Base-by-base conservation (phyloP, 2,113 vertebrate genomes). In the Corydoras sp. region DNA sequence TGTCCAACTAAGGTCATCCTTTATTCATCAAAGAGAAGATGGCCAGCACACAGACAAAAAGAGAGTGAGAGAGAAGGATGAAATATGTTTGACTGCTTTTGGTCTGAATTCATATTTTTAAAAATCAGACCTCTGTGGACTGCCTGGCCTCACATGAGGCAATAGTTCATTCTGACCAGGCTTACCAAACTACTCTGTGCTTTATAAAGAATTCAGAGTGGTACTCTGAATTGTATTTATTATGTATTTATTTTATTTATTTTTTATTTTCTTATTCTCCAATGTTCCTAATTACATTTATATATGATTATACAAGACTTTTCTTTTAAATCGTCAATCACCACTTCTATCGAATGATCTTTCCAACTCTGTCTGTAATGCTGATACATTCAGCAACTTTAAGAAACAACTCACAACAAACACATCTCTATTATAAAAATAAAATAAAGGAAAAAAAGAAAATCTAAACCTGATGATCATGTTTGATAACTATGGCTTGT, bases 11-110 rank as follows among this genome's bases (percentile, higher is more conserved):
- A 75, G 69, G 71, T 76, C 69, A 79, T 76, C 61, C 70, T 79
- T 79, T 79, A 79, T 79, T 75, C 70, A 76, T 79, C 77, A 69
- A 79, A 76, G 55, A 75, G 72, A 75, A 50, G 63, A 60, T 72
- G 55, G 62, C 35, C 12, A 68, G 73, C 73, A 60, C 43, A 69
- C 11, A 59, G 65, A 65, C 31, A 50, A 48, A 48, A 72, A 59
- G 63, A 29, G 1, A 66, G 15, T 29, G 49, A 31, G 51, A 67
- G 5, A 50, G 72, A 10, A 61, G 65, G 70, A 59, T 73, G 62
- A 68, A 54, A 68, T 58, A 61, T 51, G 31, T 76, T 59, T 35
- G 61, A 65, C 50, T 49, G 60, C 73, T 75, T 76, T 76, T 58
- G 30, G 50, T 15, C 59, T 71, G 58, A 65, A 72, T 63, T 76